Conservation (phyloP, 1,140 invertebrate genomes). For the Leptinotarsa texana region DNA sequence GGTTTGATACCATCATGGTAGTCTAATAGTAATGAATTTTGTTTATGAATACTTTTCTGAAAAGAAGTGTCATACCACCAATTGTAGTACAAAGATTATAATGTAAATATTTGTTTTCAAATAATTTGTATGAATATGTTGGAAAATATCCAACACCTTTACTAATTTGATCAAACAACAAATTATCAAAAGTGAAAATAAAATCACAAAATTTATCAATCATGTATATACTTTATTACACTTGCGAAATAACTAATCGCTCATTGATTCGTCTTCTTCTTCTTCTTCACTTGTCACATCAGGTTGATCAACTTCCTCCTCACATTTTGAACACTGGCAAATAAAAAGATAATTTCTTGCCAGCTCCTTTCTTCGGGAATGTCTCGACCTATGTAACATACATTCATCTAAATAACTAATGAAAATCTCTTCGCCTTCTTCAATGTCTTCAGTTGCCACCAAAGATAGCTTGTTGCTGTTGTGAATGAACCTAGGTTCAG, state of each 20-base stretch:
- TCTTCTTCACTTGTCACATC: slow-evolving; percentile 80
- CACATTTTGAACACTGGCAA: slow-evolving; percentile 82
- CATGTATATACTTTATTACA: neutral
- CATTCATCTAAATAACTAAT: slow-evolving; percentile 93
- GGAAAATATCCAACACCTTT: no score
- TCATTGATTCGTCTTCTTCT: slow-evolving; percentile 63
- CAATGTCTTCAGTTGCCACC: slow-evolving; percentile 75
- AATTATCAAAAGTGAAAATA: no score
- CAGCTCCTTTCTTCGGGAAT: slow-evolving; percentile 82
- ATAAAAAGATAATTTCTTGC: slow-evolving; percentile 85
- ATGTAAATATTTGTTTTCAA: no score
- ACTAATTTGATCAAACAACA: no score
- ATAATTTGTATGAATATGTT: no score
- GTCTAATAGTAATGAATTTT: no score
- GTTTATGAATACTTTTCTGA: no score
- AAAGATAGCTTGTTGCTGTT: slow-evolving; percentile 79
- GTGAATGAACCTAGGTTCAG: slow-evolving; percentile 80
- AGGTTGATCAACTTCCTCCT: slow-evolving; percentile 71
- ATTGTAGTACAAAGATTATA: no score
- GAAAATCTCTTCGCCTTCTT: slow-evolving; percentile 83
- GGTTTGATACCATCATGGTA: no score
- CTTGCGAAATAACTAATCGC: slow-evolving; percentile 54
- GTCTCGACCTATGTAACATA: slow-evolving; percentile 74
- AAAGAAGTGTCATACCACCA: no score
- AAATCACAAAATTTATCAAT: no score